Percentiles rank a stretch among this genome's conserved stretches.
Evolutionary conservation across 2,113 vertebrate species (phyloP).

Genomic region (Athene noctua): DNA sequence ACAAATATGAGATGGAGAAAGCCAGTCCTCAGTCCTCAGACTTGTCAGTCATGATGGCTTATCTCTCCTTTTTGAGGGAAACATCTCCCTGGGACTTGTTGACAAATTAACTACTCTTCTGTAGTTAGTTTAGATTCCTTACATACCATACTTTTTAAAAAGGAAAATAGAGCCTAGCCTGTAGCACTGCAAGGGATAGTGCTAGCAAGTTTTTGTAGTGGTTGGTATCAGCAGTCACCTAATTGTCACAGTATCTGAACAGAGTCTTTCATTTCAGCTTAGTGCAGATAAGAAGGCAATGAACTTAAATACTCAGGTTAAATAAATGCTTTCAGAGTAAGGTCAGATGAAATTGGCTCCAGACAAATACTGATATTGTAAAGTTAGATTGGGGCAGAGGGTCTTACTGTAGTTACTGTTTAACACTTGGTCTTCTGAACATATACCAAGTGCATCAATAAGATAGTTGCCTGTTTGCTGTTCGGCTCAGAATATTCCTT

Average conservation of each 20-base stretch:
- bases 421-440: not conserved
- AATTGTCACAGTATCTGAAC: not conserved
- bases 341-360: not conserved
- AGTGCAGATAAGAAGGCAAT: not conserved
- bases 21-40: not conserved
- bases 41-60: not conserved
- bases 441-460: not conserved
- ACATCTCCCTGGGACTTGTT: fast-evolving
- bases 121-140: not conserved
- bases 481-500: not conserved
- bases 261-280: not conserved
- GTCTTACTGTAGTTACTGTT: not conserved
- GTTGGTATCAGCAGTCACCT: not conserved
- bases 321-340: not conserved
- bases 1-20: not conserved
- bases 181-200: not conserved
- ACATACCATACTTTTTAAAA: not conserved
- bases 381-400: not conserved
- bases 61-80: not conserved
- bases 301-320: not conserved
- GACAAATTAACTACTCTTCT: not conserved
- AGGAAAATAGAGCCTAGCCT: not conserved
- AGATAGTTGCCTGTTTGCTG: not conserved
- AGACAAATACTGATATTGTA: not conserved
- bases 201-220: not conserved